Percentiles rank a stretch among this genome's conserved stretches.
These are phyloP conservation scores for Macrostomum lignano DNA, from an alignment of 1,140 invertebrate species.

Conservation along the genomic window DNA sequence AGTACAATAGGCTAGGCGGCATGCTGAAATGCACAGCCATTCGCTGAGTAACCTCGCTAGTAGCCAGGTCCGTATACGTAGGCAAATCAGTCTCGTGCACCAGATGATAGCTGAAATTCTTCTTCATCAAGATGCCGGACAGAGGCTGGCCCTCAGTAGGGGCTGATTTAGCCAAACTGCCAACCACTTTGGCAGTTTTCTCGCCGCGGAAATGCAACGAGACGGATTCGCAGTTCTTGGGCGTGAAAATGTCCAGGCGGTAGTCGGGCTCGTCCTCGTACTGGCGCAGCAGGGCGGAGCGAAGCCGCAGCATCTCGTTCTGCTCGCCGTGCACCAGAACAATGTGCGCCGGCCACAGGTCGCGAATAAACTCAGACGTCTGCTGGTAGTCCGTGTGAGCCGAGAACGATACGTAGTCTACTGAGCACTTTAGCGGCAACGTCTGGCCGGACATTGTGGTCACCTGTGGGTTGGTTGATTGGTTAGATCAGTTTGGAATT, in stretches of 20 bases:
- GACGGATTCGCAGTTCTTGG: slow-evolving; percentile 68
- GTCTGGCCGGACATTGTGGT: slow-evolving; percentile 76
- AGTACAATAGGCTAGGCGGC: not conserved
- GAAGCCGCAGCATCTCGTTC: slow-evolving; percentile 85
- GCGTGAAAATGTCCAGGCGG: slow-evolving; percentile 72
- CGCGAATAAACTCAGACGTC: slow-evolving; percentile 79
- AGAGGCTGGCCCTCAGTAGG: slow-evolving; percentile 46
- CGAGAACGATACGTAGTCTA: slow-evolving; percentile 96
- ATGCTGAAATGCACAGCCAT: not conserved
- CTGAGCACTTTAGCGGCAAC: slow-evolving; percentile 59
- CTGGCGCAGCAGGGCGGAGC: slow-evolving; percentile 65
- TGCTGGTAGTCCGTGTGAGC: slow-evolving; percentile 97
- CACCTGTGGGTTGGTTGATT: no score
- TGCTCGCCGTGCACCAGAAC: slow-evolving; percentile 88
- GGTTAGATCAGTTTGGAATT: no score
- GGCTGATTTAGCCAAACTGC: slow-evolving; percentile 49
- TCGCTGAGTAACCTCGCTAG: slow-evolving; percentile 1
- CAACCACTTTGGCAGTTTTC: slow-evolving; percentile 90
- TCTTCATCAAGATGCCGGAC: slow-evolving; percentile 72
- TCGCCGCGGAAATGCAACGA: slow-evolving; percentile 77
- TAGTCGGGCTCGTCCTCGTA: slow-evolving; percentile 63
- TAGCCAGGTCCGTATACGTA: not conserved
- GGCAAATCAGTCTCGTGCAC: slow-evolving; percentile 21
- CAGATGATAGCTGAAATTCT: slow-evolving; percentile 93
- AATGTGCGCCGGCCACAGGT: slow-evolving; percentile 76